Evolutionary conservation across 92 coral and sea anemone genomes (phyloP), one percentile per base, ranked within the genome.

Genomic region (Pocillopora meandrina): DNA sequence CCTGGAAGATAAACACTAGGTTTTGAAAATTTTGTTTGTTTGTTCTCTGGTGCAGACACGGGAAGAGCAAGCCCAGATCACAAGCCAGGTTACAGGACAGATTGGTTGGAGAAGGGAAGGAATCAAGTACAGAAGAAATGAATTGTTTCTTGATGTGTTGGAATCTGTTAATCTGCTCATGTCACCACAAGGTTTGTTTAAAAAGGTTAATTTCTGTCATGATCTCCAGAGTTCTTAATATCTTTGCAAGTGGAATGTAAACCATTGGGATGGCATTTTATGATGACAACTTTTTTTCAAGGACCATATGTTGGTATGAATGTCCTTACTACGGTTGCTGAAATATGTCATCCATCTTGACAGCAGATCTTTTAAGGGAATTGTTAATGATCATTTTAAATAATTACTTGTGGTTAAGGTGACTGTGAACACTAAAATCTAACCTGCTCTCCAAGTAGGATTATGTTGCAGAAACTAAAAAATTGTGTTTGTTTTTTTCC

Each of bases 51-150:
- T 23, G 14, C 58, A 95, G 97, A 97, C 97, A 36, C 90, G 99
- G 11, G 99, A 97, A 75, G 99, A 97, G 68, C 99, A 97, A 76
- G 99, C 99, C 13, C 99, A 97, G 86, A 97, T 97, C 55, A 97
- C 99, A 2, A 97, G 99, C 87, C 99, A 97, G 75, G 99, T 97
- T 23, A 97, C 99, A 47, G 99, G 99, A 4, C 99, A 97, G 90
- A 97, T 97, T 82, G 99, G 99, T 21, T 97, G 99, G 99, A 87
- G 99, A 77, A 85, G 99, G 88, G 99, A 97, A 72, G 95, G 95
- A 33, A 97, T 97, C 84, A 97, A 97, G 83, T 97, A 97, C 88
- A 85, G 99, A 65, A 94, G 99, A 56, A 97, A 97, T 87, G 99
- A 97, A 70, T 90, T 97, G 61, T 97, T 97, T 68, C 91, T 97